Evolutionary conservation across 2,888 invertebrate species (phyloP).

Genomic region (Leptinotarsa peninsularis): DNA sequence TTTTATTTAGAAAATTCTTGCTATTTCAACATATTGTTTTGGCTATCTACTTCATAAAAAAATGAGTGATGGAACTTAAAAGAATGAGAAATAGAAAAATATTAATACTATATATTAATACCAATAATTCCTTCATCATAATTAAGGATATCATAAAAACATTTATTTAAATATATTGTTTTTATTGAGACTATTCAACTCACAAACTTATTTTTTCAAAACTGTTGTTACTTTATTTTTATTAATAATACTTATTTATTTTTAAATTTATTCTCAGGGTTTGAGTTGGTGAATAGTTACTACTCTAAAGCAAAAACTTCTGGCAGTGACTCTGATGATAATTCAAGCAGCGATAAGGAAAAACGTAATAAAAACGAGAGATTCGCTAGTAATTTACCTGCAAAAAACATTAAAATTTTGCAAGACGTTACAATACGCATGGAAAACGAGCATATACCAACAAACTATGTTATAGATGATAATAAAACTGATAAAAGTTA

Average conservation of each 20-base stretch:
- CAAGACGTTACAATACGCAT: background rate
- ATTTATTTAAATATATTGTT: background rate
- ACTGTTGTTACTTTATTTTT: background rate
- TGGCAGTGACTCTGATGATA: conserved; percentile 3
- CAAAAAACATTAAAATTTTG: background rate
- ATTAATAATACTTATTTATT: background rate
- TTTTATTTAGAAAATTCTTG: no score
- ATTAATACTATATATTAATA: no score
- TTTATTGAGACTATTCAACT: background rate
- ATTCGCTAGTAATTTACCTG: background rate
- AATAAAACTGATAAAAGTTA: background rate
- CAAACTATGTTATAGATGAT: background rate
- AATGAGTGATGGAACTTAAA: no score
- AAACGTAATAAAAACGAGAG: background rate
- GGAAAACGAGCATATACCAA: background rate
- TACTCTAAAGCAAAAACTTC: background rate
- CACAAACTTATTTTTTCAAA: no score
- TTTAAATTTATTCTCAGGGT: background rate
- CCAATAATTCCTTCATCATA: no score
- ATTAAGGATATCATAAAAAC: background rate
- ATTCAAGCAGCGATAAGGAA: conserved; percentile 3
- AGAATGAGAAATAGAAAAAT: no score
- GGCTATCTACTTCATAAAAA: no score
- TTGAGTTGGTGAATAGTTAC: background rate
- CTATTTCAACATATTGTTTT: no score